phyloP scores from a whole-genome alignment of 2,113 vertebrate species.

The Nannobrachium achirus region DNA sequence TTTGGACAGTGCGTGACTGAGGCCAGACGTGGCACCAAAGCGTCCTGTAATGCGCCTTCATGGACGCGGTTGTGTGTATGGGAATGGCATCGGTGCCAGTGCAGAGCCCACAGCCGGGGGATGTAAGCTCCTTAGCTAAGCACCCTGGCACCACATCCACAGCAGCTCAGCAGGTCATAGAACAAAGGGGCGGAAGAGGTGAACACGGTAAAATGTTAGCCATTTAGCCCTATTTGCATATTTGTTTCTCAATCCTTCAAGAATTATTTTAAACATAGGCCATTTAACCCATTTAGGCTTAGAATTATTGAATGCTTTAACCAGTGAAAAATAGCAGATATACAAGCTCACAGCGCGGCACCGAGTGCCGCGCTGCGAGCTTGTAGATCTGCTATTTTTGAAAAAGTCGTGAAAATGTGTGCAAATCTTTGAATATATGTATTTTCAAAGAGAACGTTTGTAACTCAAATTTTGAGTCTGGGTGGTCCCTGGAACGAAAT shows the following conservation, averaged over 20 bases:
- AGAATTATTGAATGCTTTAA: too few relatives aligned
- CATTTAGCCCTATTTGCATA: background rate
- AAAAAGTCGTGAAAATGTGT: too few relatives aligned
- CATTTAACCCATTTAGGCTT: too few relatives aligned
- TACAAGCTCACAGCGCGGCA: too few relatives aligned
- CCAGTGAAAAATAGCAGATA: too few relatives aligned
- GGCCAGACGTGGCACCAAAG: background rate
- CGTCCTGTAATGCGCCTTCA: background rate
- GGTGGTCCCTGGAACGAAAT: too few relatives aligned
- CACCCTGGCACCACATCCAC: background rate
- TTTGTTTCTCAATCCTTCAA: background rate
- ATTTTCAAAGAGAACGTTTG: too few relatives aligned
- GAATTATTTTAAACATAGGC: background rate
- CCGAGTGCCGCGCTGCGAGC: too few relatives aligned
- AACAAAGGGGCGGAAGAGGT: background rate
- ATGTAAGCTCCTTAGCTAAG: constrained; percentile 2
- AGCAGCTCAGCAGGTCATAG: constrained; percentile 19
- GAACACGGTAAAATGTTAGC: too few relatives aligned
- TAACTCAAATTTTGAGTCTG: too few relatives aligned
- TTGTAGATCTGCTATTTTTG: too few relatives aligned
- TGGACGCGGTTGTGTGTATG: constrained; percentile 4
- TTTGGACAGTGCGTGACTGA: background rate
- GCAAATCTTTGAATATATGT: too few relatives aligned
- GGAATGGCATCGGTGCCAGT: constrained; percentile 7
- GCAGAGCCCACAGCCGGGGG: constrained; percentile 1